Conservation (phyloP, 2,797 vertebrate genomes). For the Pampus argenteus region DNA sequence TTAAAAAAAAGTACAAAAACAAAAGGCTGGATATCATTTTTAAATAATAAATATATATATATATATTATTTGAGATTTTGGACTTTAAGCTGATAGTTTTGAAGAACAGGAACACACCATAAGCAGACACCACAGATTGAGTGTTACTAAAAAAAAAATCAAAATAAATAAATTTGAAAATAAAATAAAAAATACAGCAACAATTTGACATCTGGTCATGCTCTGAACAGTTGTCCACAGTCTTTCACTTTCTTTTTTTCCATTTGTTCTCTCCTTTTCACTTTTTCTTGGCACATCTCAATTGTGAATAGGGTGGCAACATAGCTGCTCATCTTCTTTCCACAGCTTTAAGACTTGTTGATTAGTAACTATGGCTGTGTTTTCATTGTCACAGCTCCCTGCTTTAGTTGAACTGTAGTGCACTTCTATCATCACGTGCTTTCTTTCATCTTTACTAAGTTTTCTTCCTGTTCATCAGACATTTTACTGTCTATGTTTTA, state of each 20-base stretch:
- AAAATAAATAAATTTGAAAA: conserved; percentile 33
- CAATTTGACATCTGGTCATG: conserved; percentile 81
- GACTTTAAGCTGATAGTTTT: conserved; percentile 27
- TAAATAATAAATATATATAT: conserved; percentile 14
- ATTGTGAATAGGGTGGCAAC: conserved; percentile 80
- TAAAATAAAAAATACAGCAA: conserved; percentile 64
- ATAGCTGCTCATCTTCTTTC: conserved; percentile 82
- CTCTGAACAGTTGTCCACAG: conserved; percentile 82
- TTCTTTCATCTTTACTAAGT: conserved; percentile 53
- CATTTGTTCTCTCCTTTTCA: conserved; percentile 82
- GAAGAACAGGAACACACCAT: conserved; percentile 20
- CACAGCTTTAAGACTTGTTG: conserved; percentile 80
- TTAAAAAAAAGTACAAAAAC: conserved; percentile 10
- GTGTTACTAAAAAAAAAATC: conserved; percentile 20
- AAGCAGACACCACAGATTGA: conserved; percentile 48
- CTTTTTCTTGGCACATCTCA: conserved; percentile 80
- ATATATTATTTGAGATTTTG: neutral
- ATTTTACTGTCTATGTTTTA: conserved; percentile 18
- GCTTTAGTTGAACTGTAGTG: conserved; percentile 72
- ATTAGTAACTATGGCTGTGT: conserved; percentile 78
- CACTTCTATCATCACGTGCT: conserved; percentile 63
- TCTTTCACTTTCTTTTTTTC: conserved; percentile 83
- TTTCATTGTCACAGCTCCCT: conserved; percentile 75
- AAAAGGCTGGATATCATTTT: conserved; percentile 19
- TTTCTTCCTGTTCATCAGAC: conserved; percentile 26